A percentile compares a stretch with the other conserved stretches of the same genome.
Evolutionary conservation across 1,140 invertebrate species (phyloP).

Genomic region (Anastrepha obliqua): DNA sequence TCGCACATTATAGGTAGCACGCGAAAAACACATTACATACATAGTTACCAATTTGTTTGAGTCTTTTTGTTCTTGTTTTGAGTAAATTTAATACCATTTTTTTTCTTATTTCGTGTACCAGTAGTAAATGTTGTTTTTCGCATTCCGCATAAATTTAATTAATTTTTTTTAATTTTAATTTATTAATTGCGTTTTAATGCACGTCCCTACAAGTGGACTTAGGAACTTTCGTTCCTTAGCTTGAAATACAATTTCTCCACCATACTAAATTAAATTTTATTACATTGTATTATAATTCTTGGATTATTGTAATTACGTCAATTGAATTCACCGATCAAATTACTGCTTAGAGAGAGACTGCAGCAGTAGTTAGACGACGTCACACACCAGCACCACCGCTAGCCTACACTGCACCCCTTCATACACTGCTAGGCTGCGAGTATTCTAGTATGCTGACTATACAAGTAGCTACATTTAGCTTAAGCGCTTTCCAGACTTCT

Average conservation of each 20-base stretch:
- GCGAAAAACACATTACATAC: neutral
- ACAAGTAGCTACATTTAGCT: neutral
- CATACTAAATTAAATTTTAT: neutral
- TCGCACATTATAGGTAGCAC: neutral
- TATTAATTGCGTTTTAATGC: no score
- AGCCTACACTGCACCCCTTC: neutral
- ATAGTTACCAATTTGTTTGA: neutral
- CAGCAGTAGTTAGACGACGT: neutral
- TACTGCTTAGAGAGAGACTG: slow-evolving; percentile 37
- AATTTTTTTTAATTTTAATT: neutral
- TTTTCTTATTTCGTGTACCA: neutral
- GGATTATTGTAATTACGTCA: slow-evolving; percentile 8
- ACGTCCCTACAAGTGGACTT: no score
- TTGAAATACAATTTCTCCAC: neutral
- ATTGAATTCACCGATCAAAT: neutral
- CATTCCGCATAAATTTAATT: neutral
- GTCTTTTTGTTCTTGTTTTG: neutral
- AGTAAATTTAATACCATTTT: neutral
- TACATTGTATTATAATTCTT: neutral
- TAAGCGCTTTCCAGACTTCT: slow-evolving; percentile 26
- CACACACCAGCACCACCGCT: neutral
- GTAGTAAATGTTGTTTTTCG: no score
- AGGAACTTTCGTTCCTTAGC: neutral
- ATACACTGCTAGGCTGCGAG: neutral
- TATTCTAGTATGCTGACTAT: slow-evolving; percentile 13